A percentile compares a stretch with the other conserved stretches of the same genome.
Evolutionary conservation across 2,797 vertebrate genomes (phyloP).

Genomic region (Galago senegalensis): DNA sequence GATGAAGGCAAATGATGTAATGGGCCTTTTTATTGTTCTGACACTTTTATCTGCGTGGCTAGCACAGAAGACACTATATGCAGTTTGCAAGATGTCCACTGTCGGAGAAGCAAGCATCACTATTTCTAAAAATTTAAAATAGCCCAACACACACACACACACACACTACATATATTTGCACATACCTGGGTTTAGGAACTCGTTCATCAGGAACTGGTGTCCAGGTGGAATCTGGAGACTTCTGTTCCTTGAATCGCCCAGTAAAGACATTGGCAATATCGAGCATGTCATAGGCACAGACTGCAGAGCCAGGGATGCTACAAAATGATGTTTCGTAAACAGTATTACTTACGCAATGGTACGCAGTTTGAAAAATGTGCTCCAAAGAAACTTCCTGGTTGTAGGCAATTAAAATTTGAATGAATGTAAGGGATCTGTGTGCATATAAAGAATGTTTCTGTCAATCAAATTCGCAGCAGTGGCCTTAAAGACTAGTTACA

Average conservation of each 20-base stretch:
- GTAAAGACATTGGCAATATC: slow-evolving; percentile 97
- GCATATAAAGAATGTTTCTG: slow-evolving; percentile 70
- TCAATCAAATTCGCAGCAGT: slow-evolving; percentile 71
- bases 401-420: slow-evolving; percentile 68
- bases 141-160: background rate
- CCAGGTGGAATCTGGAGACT: slow-evolving; percentile 99
- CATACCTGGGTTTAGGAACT: slow-evolving; percentile 97
- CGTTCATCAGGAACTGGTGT: slow-evolving; percentile 98
- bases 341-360: slow-evolving; percentile 83
- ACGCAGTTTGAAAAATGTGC: slow-evolving; percentile 90
- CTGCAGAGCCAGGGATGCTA: slow-evolving; percentile 99
- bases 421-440: slow-evolving; percentile 73
- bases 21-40: background rate
- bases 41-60: background rate
- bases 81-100: background rate
- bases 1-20: background rate
- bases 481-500: slow-evolving; percentile 71
- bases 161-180: background rate
- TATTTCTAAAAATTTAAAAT: background rate
- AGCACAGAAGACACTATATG: background rate
- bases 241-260: slow-evolving; percentile 99
- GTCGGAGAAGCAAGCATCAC: background rate
- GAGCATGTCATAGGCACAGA: slow-evolving; percentile 98
- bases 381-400: slow-evolving; percentile 83
- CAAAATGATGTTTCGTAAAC: slow-evolving; percentile 87